These are phyloP conservation scores for Shinisaurus crocodilurus DNA, from an alignment of 2,113 vertebrate genomes.

Conservation along the genomic window DNA sequence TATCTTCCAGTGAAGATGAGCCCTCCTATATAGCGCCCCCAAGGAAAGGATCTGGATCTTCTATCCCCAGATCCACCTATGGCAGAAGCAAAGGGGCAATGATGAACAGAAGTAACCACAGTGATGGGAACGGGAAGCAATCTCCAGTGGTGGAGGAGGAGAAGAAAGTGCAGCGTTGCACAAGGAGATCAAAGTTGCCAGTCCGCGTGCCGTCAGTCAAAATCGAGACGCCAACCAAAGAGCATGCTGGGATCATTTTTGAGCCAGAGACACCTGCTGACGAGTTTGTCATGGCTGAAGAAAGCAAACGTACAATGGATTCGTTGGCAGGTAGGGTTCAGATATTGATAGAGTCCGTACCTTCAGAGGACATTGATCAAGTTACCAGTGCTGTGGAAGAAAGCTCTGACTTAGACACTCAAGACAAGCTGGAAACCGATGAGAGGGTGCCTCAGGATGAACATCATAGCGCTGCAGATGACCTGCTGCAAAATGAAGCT, in stretches of 20 bases:
- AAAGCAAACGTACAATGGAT: neutral
- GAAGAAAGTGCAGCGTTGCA: slow-evolving; percentile 34
- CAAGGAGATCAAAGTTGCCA: slow-evolving; percentile 73
- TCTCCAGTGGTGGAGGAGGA: slow-evolving; percentile 47
- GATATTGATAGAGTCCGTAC: slow-evolving; percentile 69
- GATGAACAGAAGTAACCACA: slow-evolving; percentile 14
- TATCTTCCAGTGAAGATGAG: slow-evolving; percentile 74
- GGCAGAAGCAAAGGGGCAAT: slow-evolving; percentile 53
- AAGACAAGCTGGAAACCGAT: slow-evolving; percentile 34
- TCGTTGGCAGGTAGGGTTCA: slow-evolving; percentile 56
- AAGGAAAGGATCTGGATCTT: slow-evolving; percentile 23
- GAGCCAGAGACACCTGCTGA: slow-evolving; percentile 37
- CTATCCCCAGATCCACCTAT: neutral
- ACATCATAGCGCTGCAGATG: neutral
- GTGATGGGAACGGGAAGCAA: slow-evolving; percentile 47
- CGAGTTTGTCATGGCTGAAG: slow-evolving; percentile 28
- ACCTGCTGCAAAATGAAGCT: accelerated
- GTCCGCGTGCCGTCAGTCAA: slow-evolving; percentile 52
- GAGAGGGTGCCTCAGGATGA: slow-evolving; percentile 39
- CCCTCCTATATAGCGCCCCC: slow-evolving; percentile 38
- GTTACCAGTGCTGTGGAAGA: neutral
- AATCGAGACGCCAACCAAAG: slow-evolving; percentile 4
- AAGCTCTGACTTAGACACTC: slow-evolving; percentile 9
- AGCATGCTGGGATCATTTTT: slow-evolving; percentile 8
- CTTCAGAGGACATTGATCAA: slow-evolving; percentile 56